phyloP scores from a whole-genome alignment of 1,140 invertebrate genomes.

The Zophobas morio region DNA sequence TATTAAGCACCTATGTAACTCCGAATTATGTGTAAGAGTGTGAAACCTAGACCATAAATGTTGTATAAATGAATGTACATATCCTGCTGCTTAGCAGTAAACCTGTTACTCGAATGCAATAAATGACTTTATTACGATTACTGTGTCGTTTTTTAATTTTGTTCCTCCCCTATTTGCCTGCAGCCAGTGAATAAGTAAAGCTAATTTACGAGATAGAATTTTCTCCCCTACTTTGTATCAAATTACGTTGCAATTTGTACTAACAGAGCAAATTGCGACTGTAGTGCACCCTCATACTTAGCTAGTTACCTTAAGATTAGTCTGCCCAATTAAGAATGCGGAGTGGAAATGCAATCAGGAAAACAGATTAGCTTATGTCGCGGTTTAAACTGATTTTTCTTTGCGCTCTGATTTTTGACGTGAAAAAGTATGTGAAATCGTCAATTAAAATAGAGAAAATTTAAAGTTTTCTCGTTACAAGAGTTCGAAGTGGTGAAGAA shows the following conservation, averaged over 20 bases:
- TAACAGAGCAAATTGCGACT: conserved; percentile 37
- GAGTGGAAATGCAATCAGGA: conserved; percentile 26
- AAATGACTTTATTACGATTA: conserved; percentile 45
- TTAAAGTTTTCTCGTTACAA: no score
- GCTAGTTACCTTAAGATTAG: conserved; percentile 47
- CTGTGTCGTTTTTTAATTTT: not conserved
- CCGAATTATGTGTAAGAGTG: conserved; percentile 46
- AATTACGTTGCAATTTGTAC: conserved; percentile 45
- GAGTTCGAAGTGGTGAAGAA: no score
- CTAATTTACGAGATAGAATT: conserved; percentile 43
- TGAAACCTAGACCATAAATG: conserved; percentile 17
- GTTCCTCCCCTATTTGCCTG: conserved; percentile 22
- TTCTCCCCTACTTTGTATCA: conserved; percentile 33
- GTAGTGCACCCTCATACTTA: conserved; percentile 28
- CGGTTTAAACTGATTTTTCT: conserved; percentile 13
- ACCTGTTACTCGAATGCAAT: conserved; percentile 46
- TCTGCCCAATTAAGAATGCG: conserved; percentile 40
- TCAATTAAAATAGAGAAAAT: no score
- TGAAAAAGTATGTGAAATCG: no score
- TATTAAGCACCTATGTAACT: conserved; percentile 31
- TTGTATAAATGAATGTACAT: conserved; percentile 53
- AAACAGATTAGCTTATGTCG: conserved; percentile 15
- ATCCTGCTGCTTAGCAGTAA: conserved; percentile 52
- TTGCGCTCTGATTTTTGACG: not conserved
- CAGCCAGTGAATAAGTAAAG: conserved; percentile 15